Base-by-base conservation (phyloP, 2,888 invertebrate species). In the Crocallis elinguaria region DNA sequence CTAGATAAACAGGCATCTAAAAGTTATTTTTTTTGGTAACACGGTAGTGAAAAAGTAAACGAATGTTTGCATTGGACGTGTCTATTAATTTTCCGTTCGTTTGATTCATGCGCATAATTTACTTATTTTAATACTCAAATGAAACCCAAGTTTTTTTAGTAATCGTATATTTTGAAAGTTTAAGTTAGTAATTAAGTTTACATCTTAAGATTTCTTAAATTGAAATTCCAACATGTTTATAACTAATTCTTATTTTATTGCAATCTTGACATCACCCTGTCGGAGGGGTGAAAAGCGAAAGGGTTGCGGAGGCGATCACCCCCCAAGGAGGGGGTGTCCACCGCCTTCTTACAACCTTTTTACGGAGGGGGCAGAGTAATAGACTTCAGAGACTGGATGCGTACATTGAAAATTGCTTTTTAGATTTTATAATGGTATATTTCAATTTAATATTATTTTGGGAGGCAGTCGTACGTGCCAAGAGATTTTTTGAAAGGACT, bases 331-430 rank as follows among this genome's bases (percentile, higher is more conserved):
- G 78, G 86, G 86, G 77, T 82, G 88, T 87, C 89, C 88, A 79
- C 88, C 88, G 84, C 88, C 89, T 90, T 90, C 90, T 90, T 89
- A 90, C 89, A 90, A 87, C 87, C 90, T 90, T 91, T 90, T 91
- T 91, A 89, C 87, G 75, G 76, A 77, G 88, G 90, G 84, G 90
- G 73, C 68, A 88, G 88, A 86, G 87, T 84, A 89, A 75, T 73
- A 71, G 73, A 71, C 71, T 75, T 73, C 82, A 86, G 85, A 86
- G 82, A 72, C 77, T 71, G 71, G 66, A 58, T 64, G 72, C 72
- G 77, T 77, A 60, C 62, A 62, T 64, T 58, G 64, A 62, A 62
- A 64, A 64, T 64, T 64, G 64, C 64, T 62, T 57, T 60, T 52
- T 62, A 50, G 56, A 64, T 62, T 64, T 62, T 64, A 56, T 62